These are phyloP conservation scores for Cyrtodaria siliqua DNA, from an alignment of 2,888 invertebrate genomes.

Conservation along the genomic window DNA sequence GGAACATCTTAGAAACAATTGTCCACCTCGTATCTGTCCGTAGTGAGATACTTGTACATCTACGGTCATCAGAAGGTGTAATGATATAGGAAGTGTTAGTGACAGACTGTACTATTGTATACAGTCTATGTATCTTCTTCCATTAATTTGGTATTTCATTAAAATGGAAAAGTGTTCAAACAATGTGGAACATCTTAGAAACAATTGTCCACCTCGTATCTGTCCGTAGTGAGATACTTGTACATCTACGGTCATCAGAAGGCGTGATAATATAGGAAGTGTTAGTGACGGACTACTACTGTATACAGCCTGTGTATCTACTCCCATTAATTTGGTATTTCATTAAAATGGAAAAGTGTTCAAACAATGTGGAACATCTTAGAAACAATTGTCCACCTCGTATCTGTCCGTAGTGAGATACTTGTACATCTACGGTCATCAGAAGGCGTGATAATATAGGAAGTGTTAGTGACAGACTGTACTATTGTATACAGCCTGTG, in stretches of 20 bases:
- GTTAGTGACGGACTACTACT: conserved; percentile 55
- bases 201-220: conserved; percentile 84
- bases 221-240: conserved; percentile 79
- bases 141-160: conserved; percentile 23
- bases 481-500: conserved; percentile 38
- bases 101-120: conserved; percentile 38
- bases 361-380: too few relatives aligned
- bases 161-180: neutral
- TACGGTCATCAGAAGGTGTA: conserved; percentile 84
- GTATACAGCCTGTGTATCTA: conserved; percentile 61
- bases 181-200: too few relatives aligned
- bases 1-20: too few relatives aligned
- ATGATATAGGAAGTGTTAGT: conserved; percentile 76
- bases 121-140: conserved; percentile 67
- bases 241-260: conserved; percentile 83
- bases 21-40: conserved; percentile 85
- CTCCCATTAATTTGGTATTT: conserved; percentile 50
- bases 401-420: conserved; percentile 82
- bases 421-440: conserved; percentile 82
- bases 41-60: conserved; percentile 66
- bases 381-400: conserved; percentile 82
- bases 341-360: neutral
- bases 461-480: conserved; percentile 68
- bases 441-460: conserved; percentile 80
- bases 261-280: conserved; percentile 77